Evolutionary conservation across 2,797 vertebrate genomes (phyloP), one percentile per base, ranked within the genome.

Genomic region (Esox lucius): DNA sequence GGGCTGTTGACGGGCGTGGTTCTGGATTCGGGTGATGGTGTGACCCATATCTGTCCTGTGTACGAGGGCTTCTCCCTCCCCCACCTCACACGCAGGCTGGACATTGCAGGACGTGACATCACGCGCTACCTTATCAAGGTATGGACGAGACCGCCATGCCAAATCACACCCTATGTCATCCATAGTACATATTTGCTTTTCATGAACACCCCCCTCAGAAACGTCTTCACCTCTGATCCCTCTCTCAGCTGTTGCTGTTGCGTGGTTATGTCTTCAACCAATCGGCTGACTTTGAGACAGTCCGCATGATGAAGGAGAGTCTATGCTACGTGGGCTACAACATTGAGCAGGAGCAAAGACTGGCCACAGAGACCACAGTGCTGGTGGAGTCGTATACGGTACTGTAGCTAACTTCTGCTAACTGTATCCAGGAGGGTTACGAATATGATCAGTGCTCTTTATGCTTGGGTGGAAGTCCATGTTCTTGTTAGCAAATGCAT

Each of bases 291-390:
- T 95, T 95, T 68, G 95, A 95, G 89, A 95, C 95, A 0, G 94
- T 95, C 76, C 88, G 93, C 0, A 92, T 95, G 91, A 17, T 95
- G 84, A 95, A 95, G 90, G 95, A 95, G 90, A 91, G 93, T 62
- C 83, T 94, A 48, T 95, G 95, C 78, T 95, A 95, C 5, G 94
- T 95, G n/a, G 94, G 91, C 16, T 95, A 95, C 90, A 93, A 95
- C 90, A 92, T 95, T 0, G 94, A 95, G 24, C 95, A 95, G 80
- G 95, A 95, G 80, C 93, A 95, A 87, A 87, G 79, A 0, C 87
- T 95, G 53, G 93, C 95, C 42, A 84, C 75, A 0, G 95, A 95
- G 85, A 95, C 95, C 28, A 95, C 94, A 0, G 90, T 84, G 69
- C 85, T 95, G 76, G 93, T 95, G 78, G 94, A 95, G 87, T 85